Conservation (phyloP, 2,888 invertebrate genomes). For the Spisula subtruncata region DNA sequence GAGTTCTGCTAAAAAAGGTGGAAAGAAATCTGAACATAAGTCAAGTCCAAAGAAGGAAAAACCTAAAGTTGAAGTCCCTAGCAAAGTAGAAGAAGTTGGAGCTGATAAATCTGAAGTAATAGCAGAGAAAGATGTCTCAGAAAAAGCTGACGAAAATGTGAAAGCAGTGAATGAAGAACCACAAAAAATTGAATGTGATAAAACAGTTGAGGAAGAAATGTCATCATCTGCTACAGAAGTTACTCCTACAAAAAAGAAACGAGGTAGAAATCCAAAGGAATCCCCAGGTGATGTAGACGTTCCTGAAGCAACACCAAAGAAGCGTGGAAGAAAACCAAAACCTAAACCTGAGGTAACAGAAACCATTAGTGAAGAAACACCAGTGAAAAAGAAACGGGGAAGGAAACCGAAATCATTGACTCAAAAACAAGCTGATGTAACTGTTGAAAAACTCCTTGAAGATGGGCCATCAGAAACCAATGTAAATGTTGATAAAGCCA, state of each 20-base stretch:
- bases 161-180: neutral
- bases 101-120: neutral
- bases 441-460: constrained; percentile 1
- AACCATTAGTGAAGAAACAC: constrained; percentile 50
- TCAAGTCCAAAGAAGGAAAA: neutral
- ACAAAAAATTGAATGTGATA: neutral
- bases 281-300: neutral
- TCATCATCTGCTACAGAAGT: constrained; percentile 19
- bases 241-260: constrained; percentile 57
- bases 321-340: constrained; percentile 70
- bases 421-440: constrained; percentile 8
- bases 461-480: neutral
- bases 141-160: neutral
- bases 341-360: constrained; percentile 47
- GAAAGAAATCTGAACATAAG: constrained; percentile 27
- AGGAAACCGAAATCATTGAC: constrained; percentile 42
- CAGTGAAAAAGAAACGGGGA: constrained; percentile 65
- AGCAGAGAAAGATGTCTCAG: neutral
- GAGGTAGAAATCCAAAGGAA: constrained; percentile 47
- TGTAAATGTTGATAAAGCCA: neutral
- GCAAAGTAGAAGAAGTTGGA: neutral
- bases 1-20: constrained; percentile 42
- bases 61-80: neutral
- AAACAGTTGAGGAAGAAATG: constrained; percentile 8
- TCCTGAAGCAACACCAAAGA: constrained; percentile 54